Base-by-base conservation (phyloP, 1,140 invertebrate genomes). In the Papilio dardanus region DNA sequence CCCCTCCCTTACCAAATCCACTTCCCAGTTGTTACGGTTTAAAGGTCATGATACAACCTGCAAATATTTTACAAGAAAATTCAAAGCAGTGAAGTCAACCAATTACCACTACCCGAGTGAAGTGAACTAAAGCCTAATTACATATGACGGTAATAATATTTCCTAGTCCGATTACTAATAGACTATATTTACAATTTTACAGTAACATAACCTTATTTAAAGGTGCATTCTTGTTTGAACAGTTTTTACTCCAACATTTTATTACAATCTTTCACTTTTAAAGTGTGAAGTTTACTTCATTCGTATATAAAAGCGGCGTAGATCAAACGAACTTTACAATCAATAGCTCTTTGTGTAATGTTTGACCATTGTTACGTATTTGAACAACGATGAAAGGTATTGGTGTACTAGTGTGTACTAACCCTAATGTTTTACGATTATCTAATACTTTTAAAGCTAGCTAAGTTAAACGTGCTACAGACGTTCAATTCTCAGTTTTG, bases 361-460 rank as follows among this genome's bases (percentile, higher is more conserved):
- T 81, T 77, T 80, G 78, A 80, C 76, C 80, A 77, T 87, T 86
- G 85, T 81, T 83, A 65, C 66, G 19, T 88, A 79, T 86, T 88
- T 88, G 82, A 67, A 65, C 87, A 87, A 84, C 33, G 19, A 28
- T 40, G 24, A 67, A 14, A 46, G n/a, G 62, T 35, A 16, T 42
- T 67, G 12, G 35, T 40, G 12, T 50, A 21, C 4, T 14, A 8
- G 28, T 30, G 65, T 67, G 3, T 66, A 66, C 30, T 24, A 30
- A n/a, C 35, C 35, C 31, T 67, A 35, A 67, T 67, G 65, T 67
- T 30, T 33, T 67, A 67, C 31, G 65, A 67, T 67, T 35, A 21
- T 30, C 16, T 65, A 21, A 5, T 30, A 14, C 3, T 14, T 65
- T 50, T 50, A 50, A 19, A 19, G 4, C 46, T 50, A 4, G 7